phyloP scores from a whole-genome alignment of 2,888 invertebrate genomes.

The Drosophila borborema region DNA sequence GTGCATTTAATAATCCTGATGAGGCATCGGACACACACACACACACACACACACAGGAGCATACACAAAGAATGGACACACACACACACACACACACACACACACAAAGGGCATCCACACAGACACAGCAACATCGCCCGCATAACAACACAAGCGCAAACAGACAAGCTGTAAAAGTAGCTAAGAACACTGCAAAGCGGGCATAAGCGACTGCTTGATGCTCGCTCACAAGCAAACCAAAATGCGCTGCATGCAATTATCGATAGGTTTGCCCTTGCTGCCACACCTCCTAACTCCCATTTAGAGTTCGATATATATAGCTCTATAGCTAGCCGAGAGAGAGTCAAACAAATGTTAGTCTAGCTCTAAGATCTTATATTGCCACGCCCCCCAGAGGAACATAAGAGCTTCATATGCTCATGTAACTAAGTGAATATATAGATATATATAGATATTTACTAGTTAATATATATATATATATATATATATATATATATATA shows the following conservation, averaged over 20 bases:
- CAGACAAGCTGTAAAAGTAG: background rate
- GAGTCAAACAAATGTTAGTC: no score
- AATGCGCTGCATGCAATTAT: background rate
- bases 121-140: background rate
- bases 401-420: no score
- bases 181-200: background rate
- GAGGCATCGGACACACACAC: constrained; percentile 30
- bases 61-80: background rate
- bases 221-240: background rate
- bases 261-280: no score
- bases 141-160: background rate
- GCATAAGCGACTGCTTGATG: background rate
- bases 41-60: background rate
- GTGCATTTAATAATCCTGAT: constrained; percentile 52
- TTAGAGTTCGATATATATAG: no score
- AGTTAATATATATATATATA: no score
- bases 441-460: no score
- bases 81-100: background rate
- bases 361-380: no score
- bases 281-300: background rate
- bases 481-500: no score
- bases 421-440: no score
- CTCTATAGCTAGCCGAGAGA: no score
- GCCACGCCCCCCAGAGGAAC: no score
- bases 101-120: background rate